Percentiles rank a stretch among this genome's conserved stretches.
phyloP scores from a whole-genome alignment of 1,140 invertebrate genomes.

The Hyphantria cunea region DNA sequence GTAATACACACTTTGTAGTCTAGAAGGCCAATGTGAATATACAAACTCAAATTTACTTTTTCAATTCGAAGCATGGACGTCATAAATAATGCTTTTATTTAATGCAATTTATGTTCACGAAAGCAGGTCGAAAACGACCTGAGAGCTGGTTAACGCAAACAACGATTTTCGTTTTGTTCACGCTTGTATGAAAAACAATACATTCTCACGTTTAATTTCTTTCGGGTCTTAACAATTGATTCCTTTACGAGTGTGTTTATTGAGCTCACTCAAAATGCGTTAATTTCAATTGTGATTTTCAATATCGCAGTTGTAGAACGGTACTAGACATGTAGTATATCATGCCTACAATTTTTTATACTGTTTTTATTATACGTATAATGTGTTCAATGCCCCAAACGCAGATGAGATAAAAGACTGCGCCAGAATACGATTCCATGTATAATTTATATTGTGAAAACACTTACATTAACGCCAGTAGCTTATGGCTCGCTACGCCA shows the following conservation, averaged over 20 bases:
- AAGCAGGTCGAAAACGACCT: slow-evolving; percentile 75
- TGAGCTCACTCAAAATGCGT: slow-evolving; percentile 68
- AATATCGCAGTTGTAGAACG: slow-evolving; percentile 18
- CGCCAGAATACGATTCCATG: slow-evolving; percentile 42
- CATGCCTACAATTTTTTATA: neutral
- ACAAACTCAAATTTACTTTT: slow-evolving; percentile 49
- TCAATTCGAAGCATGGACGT: slow-evolving; percentile 49
- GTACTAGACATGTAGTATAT: slow-evolving; percentile 11
- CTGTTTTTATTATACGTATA: slow-evolving; percentile 26
- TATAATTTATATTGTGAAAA: slow-evolving; percentile 54
- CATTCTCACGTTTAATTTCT: slow-evolving; percentile 81
- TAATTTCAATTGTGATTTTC: slow-evolving; percentile 67
- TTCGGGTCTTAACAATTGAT: slow-evolving; percentile 74
- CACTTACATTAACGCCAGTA: slow-evolving; percentile 50
- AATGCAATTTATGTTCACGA: slow-evolving; percentile 69
- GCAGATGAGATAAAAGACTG: slow-evolving; percentile 37
- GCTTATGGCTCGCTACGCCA: slow-evolving; percentile 42
- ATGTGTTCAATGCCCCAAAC: slow-evolving; percentile 46
- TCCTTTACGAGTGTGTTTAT: slow-evolving; percentile 81
- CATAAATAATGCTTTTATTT: slow-evolving; percentile 70
- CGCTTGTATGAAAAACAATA: slow-evolving; percentile 77
- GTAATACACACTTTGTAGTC: slow-evolving; percentile 30
- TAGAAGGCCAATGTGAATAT: slow-evolving; percentile 32
- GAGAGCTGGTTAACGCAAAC: slow-evolving; percentile 71
- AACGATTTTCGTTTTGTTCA: slow-evolving; percentile 70